Evolutionary conservation across 2,797 vertebrate genomes (phyloP).

Genomic region (Onychomys arenicola): DNA sequence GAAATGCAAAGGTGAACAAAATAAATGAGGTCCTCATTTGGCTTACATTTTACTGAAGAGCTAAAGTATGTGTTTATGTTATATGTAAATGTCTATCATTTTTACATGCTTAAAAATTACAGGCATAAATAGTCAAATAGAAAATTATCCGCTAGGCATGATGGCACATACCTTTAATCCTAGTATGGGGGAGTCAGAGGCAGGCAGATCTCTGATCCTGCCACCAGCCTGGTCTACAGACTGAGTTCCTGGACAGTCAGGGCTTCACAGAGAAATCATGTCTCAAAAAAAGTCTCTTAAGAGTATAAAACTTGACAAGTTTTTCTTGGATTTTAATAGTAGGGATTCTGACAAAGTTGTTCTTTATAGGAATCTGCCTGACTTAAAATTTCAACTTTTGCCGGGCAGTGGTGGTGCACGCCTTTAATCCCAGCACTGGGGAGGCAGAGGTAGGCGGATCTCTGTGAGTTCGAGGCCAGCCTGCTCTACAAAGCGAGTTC

Average conservation of each 20-base stretch:
- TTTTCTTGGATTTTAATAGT: constrained; percentile 21
- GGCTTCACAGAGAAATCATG: not conserved
- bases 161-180: not conserved
- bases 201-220: not conserved
- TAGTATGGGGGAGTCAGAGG: not conserved
- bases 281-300: not conserved
- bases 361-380: not conserved
- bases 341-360: not conserved
- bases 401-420: too few species aligned
- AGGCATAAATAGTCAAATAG: not conserved
- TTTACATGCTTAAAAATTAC: not conserved
- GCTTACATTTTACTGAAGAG: not conserved
- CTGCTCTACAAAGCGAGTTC: too few species aligned
- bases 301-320: constrained; percentile 7
- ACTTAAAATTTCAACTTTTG: not conserved
- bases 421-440: too few species aligned
- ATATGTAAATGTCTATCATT: not conserved
- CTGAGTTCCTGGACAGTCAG: not conserved
- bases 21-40: not conserved
- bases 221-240: not conserved
- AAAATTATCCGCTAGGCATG: not conserved
- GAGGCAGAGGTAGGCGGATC: too few species aligned
- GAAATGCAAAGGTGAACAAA: not conserved
- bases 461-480: too few species aligned
- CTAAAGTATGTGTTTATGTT: not conserved